These are phyloP conservation scores for Neopelma chrysocephalum DNA, from an alignment of 2,797 vertebrate species.

Conservation along the genomic window DNA sequence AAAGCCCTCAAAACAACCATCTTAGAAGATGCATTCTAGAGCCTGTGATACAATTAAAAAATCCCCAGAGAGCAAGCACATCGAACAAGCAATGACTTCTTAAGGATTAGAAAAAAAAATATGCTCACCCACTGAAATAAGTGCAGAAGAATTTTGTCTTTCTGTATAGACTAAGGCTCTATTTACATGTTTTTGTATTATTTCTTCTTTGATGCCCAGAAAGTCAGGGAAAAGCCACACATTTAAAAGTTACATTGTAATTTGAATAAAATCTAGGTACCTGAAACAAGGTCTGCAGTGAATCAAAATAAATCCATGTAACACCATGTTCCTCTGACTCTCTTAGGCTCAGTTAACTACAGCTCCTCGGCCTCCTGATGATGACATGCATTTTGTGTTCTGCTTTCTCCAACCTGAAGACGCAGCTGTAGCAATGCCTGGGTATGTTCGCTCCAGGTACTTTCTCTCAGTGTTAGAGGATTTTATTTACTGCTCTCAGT, in stretches of 20 bases:
- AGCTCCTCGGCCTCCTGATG: neutral
- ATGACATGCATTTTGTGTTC: neutral
- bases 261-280: neutral
- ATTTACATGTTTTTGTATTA: neutral
- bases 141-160: neutral
- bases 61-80: neutral
- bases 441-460: neutral
- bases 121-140: neutral
- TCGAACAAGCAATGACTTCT: neutral
- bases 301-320: neutral
- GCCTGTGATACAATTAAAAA: neutral
- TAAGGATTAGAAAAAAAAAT: neutral
- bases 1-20: neutral
- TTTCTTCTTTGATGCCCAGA: neutral
- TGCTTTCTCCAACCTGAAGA: neutral
- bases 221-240: neutral
- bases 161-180: neutral
- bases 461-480: neutral
- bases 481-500: neutral
- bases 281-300: neutral
- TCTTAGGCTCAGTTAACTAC: neutral
- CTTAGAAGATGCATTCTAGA: neutral
- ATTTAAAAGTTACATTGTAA: neutral
- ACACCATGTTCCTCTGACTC: neutral
- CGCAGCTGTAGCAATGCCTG: neutral